Percentiles rank a stretch among this genome's conserved stretches.
These are phyloP conservation scores for Globodera ellingtonae DNA, from an alignment of 1,140 invertebrate species.

Conservation along the genomic window DNA sequence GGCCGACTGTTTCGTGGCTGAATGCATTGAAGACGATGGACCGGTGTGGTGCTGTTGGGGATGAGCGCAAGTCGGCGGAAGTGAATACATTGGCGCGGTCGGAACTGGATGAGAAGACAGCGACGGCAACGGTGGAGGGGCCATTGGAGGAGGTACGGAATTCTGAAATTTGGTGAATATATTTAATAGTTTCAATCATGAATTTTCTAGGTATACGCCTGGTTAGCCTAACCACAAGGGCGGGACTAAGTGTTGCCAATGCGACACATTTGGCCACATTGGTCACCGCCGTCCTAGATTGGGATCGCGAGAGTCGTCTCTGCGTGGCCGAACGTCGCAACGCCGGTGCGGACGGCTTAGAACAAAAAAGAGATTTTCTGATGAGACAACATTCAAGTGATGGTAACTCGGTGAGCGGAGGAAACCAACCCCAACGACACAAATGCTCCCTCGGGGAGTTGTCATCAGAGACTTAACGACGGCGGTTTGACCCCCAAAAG, in stretches of 20 bases:
- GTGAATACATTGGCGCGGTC: slow-evolving; percentile 28
- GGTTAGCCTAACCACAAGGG: slow-evolving; percentile 21
- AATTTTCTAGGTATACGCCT: not conserved
- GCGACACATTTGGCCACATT: slow-evolving; percentile 12
- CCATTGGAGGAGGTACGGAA: slow-evolving; percentile 32
- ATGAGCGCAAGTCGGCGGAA: slow-evolving; percentile 19
- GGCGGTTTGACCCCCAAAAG: slow-evolving; percentile 5
- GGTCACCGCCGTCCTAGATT: not conserved
- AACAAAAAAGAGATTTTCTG: not conserved
- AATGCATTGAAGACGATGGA: not conserved
- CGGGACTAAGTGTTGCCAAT: slow-evolving; percentile 17
- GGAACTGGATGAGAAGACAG: slow-evolving; percentile 7
- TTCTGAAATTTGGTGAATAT: not conserved
- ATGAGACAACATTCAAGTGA: too few species aligned
- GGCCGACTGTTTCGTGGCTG: slow-evolving; percentile 4
- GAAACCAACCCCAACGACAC: slow-evolving; percentile 24
- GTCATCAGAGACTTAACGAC: slow-evolving; percentile 11
- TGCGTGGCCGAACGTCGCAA: slow-evolving; percentile 11
- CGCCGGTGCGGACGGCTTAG: not conserved
- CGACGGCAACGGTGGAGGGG: slow-evolving; percentile 42
- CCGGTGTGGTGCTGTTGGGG: not conserved
- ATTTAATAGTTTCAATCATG: not conserved
- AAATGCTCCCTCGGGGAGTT: slow-evolving; percentile 28
- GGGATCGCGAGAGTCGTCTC: slow-evolving; percentile 13
- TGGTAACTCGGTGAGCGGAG: not conserved